Base-by-base conservation (phyloP, 2,888 invertebrate species). In the Lymantria dispar region DNA sequence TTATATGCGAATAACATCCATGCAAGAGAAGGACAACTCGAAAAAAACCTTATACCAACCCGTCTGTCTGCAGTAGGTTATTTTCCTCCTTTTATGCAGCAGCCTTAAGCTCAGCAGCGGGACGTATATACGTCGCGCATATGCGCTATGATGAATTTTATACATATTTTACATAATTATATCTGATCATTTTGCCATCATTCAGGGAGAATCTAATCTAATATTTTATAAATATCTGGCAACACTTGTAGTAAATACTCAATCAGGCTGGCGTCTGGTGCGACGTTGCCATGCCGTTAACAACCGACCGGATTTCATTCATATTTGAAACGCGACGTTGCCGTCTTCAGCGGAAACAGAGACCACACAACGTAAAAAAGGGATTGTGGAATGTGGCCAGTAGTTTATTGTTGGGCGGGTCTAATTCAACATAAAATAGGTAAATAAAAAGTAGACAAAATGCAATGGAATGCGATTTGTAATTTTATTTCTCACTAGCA, bases 311-410 rank as follows among this genome's bases (percentile, higher is more conserved):
- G 90, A 87, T 89, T 90, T 91, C 91, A 91, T 91, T 91, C 91
- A 91, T 91, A 91, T 91, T 87, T 90, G 83, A 89, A 80, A 82
- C 78, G 87, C 89, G 87, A 78, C 87, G 90, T 91, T 90, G 90
- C 91, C 89, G 87, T 83, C 83, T 80, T 80, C 88, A 83, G 85
- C 91, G 91, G 91, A 91, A 91, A 91, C 89, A 87, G 87, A 90
- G 90, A 87, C 88, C 88, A 88, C 89, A 87, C 88, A 88, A 75
- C 85, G 88, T 90, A 91, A 91, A 89, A 90, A 90, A 87, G 83
- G 82, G 89, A 83, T 81, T 85, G 11, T 63, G 76, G 90, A 90
- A 91, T 90, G 90, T 90, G 87, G 89, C 86, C 87, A 78, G 86
- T 87, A 77, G 77, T 76, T 76, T 76, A 88, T 87, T 84, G 87